Base-by-base conservation (phyloP, 2,113 vertebrate genomes). In the Embiotoca jacksoni region DNA sequence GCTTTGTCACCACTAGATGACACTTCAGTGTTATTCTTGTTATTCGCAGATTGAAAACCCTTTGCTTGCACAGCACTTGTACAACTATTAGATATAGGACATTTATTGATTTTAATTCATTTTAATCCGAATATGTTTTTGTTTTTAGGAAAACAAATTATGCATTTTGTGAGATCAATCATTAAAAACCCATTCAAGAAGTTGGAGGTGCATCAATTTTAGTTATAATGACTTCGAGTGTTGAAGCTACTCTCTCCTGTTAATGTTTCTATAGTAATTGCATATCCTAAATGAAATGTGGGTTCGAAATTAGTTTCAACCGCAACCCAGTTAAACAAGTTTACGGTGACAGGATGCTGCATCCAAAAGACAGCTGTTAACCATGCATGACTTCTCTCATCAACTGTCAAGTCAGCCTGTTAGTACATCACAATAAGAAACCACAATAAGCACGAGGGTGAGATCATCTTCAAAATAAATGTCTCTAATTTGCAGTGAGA, bases 1-100 rank as follows among this genome's bases (percentile, higher is more conserved):
- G 1, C 13, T 1, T 1, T 30, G 1, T n/a, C 1, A 59, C 82
- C 89, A 87, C 62, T 32, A 82, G 87, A 70, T 71, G 82, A 53
- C 60, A 7, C 56, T 3, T 30, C 5, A 67, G 47, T 16, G 13
- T 44, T 4, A 39, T 57, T n/a, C 62, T 52, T 44, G 32, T 11
- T 15, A 46, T 10, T 11, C 1, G 7, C 6, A 6, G 0, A 2
- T 14, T 9, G 6, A 37, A 62, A 56, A 5, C 7, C 35, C 16
- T 0, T n/a, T 47, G 6, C 13, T 23, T 15, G 1, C 3, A 3
- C 44, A 50, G 16, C 44, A 35, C 0, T 35, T 44, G 0, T 36
- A 47, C 47, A 15, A 4, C n/a, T 6, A 1, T 30, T 53, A 44
- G 1, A 1, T 10, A 53, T 3, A 23, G 11, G 3, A 3, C 8